Conservation (phyloP, 2,888 invertebrate genomes). For the Drosophila austrosaltans region DNA sequence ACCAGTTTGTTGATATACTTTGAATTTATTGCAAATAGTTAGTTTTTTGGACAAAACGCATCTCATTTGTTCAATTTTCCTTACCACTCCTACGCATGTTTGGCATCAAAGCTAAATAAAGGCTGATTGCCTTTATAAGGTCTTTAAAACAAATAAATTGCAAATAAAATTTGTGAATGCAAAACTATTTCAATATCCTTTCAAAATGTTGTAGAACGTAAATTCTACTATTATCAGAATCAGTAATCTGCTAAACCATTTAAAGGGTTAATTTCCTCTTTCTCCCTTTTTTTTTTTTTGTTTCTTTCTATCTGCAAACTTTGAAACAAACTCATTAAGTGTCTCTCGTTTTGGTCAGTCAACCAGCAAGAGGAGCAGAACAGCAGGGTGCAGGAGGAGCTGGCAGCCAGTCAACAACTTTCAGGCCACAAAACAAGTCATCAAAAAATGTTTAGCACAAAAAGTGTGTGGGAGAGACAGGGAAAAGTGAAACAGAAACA, state of each 20-base stretch:
- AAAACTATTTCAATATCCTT: not conserved
- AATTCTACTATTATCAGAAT: constrained; percentile 3
- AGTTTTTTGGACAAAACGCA: no score
- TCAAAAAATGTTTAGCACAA: constrained; percentile 62
- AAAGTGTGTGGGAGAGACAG: constrained; percentile 37
- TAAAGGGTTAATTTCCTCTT: constrained; percentile 17
- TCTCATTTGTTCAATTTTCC: no score
- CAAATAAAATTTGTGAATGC: not conserved
- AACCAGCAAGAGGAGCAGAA: constrained; percentile 6
- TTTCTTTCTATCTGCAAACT: constrained; percentile 14
- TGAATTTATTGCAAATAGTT: no score
- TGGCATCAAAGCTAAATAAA: no score
- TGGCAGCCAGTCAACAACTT: constrained; percentile 67
- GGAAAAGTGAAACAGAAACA: constrained; percentile 39
- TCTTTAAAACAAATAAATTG: not conserved
- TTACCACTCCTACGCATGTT: no score
- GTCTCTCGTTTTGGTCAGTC: constrained; percentile 10
- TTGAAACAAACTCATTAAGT: constrained; percentile 26
- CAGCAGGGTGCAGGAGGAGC: constrained; percentile 32
- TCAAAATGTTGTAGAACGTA: not conserved
- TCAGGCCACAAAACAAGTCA: constrained; percentile 69
- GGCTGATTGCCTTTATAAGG: no score
- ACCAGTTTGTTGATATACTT: no score
- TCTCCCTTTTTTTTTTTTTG: not conserved
- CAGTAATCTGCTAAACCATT: constrained; percentile 10